These are phyloP conservation scores for Ictidomys tridecemlineatus DNA, from an alignment of 2,113 vertebrate genomes.

Conservation along the genomic window DNA sequence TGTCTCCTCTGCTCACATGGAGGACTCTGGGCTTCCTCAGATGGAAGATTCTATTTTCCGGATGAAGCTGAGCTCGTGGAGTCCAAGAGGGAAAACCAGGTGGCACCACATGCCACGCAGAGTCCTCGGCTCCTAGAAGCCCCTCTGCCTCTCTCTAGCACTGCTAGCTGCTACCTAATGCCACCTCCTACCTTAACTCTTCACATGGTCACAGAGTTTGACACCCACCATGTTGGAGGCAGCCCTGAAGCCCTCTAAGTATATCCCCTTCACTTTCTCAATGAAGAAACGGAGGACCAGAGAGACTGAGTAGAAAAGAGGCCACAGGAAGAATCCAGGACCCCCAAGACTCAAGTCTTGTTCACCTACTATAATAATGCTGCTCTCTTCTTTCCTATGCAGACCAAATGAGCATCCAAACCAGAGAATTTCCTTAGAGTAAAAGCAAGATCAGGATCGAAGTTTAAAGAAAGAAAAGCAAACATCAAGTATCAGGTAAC, in stretches of 20 bases:
- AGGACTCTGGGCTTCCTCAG: slow-evolving; percentile 64
- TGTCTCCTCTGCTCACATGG: slow-evolving; percentile 49
- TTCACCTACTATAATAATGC: not conserved
- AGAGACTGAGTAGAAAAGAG: not conserved
- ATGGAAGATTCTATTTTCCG: slow-evolving; percentile 76
- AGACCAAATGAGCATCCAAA: not conserved
- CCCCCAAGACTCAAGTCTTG: not conserved
- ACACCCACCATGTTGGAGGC: not conserved
- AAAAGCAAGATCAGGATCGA: slow-evolving; percentile 18
- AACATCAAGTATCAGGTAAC: not conserved
- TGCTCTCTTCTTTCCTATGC: not conserved
- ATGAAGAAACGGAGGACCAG: not conserved
- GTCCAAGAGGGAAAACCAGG: slow-evolving; percentile 38
- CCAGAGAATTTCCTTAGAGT: not conserved
- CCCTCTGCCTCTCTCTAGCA: fast-evolving
- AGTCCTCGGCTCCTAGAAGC: slow-evolving; percentile 53
- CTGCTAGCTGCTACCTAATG: not conserved
- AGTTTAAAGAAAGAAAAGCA: not conserved
- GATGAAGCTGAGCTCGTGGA: slow-evolving; percentile 44
- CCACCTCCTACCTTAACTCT: not conserved
- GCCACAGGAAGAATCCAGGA: not conserved
- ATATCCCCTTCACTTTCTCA: not conserved
- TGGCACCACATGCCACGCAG: not conserved
- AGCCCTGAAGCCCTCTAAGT: not conserved
- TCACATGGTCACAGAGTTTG: not conserved